phyloP scores from a whole-genome alignment of 2,797 vertebrate genomes.

The Triplophysa bombifrons region DNA sequence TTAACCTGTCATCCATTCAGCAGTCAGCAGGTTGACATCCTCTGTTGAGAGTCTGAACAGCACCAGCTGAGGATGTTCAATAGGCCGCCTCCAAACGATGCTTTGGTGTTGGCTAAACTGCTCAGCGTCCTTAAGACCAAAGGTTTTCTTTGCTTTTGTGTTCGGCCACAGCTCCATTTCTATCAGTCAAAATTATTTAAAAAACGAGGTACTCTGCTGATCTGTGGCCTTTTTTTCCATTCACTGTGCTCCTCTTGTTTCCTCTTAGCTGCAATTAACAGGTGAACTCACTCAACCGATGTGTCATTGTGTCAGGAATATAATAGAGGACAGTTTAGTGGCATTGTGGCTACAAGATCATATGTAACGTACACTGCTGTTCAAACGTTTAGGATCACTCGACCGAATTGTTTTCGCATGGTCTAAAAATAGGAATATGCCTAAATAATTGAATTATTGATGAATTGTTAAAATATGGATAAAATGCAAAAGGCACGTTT shows the following conservation, averaged over 20 bases:
- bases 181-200: slow-evolving; percentile 38
- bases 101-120: slow-evolving; percentile 67
- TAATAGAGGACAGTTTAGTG: neutral
- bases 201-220: slow-evolving; percentile 24
- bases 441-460: neutral
- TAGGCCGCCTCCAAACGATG: slow-evolving; percentile 59
- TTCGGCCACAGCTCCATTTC: slow-evolving; percentile 13
- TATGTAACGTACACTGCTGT: neutral
- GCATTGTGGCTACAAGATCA: neutral
- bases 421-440: neutral
- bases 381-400: neutral
- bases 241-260: slow-evolving; percentile 12
- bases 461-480: neutral
- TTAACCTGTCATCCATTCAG: slow-evolving; percentile 64
- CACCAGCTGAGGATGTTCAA: slow-evolving; percentile 54
- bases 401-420: neutral
- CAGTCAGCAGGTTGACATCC: slow-evolving; percentile 75
- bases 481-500: neutral
- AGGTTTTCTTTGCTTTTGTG: slow-evolving; percentile 51
- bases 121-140: slow-evolving; percentile 51
- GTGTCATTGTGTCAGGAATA: neutral
- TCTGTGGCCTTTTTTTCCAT: slow-evolving; percentile 15
- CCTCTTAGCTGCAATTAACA: neutral
- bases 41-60: slow-evolving; percentile 61
- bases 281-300: neutral